Evolutionary conservation across 1,140 invertebrate species (phyloP), one percentile per base, ranked within the genome.

Genomic region (Cotesia typhae): DNA sequence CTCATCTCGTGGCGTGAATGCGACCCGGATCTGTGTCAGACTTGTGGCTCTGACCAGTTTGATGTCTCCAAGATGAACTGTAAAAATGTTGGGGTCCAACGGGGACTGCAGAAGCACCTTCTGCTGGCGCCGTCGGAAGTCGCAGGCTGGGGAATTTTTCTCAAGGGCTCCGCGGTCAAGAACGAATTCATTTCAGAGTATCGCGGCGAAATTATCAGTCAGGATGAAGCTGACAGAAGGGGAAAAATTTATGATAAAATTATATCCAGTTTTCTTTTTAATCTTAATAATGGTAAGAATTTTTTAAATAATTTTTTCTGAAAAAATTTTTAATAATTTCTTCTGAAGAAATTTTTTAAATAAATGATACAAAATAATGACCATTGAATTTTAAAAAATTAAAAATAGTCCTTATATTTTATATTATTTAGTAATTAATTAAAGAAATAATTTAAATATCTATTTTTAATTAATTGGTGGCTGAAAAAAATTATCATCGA

Each of bases 191-290:
- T 87, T 59, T 98, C 96, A 0, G 98, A 99, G 87, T 99, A 99
- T 86, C 99, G 98, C 87, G 98, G 98, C 0, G 98, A 99, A 87
- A 96, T 97, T 41, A 98, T 98, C 76, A 96, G 96, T 20, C 97
- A 99, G 86, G 98, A 99, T 84, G 98, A 99, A 88, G 98, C 98
- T 4, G 98, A 99, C 86, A 89, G 98, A 67, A 90, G 98, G 79
- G 98, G 98, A 73, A 99, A 99, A 89, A 97, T 99, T 0, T 99
- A 99, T 85, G 98, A 99, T 87, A 99, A 99, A 87, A 98, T 98
- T 80, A 98, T 98, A 95, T 99, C 97, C 87, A 99, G 96, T 78
- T 99, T 99, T 86, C 90, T 99, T 3, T 99, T 99, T 84, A 99
- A 99, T 89, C 90, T 99, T 7, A 99, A 99, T 82, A 98, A 98